A percentile compares a stretch with the other conserved stretches of the same genome.
phyloP scores from a whole-genome alignment of 2,113 vertebrate species.

The Pelusios castaneus region DNA sequence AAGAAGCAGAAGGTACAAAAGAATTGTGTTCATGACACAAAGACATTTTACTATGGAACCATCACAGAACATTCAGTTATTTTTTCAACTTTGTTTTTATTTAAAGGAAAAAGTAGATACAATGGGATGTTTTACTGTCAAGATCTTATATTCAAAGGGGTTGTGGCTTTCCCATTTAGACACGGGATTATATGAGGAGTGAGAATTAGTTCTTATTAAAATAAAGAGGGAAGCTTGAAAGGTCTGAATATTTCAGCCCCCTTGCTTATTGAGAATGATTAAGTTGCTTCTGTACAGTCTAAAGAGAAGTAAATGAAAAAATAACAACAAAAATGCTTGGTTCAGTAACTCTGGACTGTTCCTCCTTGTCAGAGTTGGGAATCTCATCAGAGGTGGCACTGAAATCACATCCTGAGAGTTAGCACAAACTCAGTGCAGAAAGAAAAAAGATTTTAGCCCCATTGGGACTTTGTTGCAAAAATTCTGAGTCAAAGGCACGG shows the following conservation, averaged over 20 bases:
- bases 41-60: constrained; percentile 35
- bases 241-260: not conserved
- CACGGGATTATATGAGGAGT: not conserved
- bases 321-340: not conserved
- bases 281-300: not conserved
- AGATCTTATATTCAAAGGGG: constrained; percentile 36
- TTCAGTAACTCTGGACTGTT: constrained; percentile 24
- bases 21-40: not conserved
- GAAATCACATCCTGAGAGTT: not conserved
- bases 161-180: constrained; percentile 45
- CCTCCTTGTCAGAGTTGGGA: not conserved
- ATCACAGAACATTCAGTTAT: not conserved
- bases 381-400: not conserved
- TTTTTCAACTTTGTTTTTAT: constrained; percentile 53
- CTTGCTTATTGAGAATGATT: not conserved
- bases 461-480: constrained; percentile 30
- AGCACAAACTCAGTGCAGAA: not conserved
- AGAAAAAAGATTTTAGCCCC: not conserved
- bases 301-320: constrained; percentile 40
- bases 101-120: constrained; percentile 28
- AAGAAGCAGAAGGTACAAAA: constrained; percentile 2
- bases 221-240: not conserved
- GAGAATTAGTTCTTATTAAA: constrained; percentile 38
- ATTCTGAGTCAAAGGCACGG: constrained; percentile 43
- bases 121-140: constrained; percentile 1